Conservation (phyloP, 2,797 vertebrate species). For the Chromis chromis region DNA sequence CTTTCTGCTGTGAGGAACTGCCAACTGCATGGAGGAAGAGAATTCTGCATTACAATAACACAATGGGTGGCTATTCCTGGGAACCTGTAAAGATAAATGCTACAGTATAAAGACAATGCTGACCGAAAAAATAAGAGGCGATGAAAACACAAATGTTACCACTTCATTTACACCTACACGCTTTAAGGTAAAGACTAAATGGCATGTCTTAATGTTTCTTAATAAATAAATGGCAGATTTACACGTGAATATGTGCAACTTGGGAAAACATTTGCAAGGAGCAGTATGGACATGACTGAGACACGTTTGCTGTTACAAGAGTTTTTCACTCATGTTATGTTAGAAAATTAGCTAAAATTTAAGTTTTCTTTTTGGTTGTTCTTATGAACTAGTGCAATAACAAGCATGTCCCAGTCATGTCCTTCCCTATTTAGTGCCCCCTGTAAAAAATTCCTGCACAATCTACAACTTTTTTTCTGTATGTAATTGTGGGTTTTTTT, state of each 20-base stretch:
- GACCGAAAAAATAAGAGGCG: background rate
- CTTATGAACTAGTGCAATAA: too few relatives aligned
- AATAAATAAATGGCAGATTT: background rate
- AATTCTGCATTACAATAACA: constrained; percentile 31
- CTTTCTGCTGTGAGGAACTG: constrained; percentile 34
- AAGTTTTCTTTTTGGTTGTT: too few relatives aligned
- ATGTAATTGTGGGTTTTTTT: background rate
- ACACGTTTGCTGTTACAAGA: too few relatives aligned
- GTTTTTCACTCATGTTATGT: too few relatives aligned
- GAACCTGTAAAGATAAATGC: constrained; percentile 16
- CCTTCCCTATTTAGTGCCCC: too few relatives aligned
- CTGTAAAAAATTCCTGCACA: background rate
- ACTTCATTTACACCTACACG: background rate
- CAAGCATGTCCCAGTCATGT: too few relatives aligned
- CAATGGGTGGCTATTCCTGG: constrained; percentile 10
- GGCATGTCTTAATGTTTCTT: background rate
- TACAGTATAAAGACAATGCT: constrained; percentile 7
- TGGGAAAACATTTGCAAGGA: background rate
- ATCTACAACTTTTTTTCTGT: background rate
- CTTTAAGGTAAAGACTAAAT: background rate
- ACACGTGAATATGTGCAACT: background rate
- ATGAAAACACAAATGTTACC: constrained; percentile 5
- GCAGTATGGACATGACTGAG: too few relatives aligned
- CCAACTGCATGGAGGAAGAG: constrained; percentile 29
- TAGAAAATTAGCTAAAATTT: too few relatives aligned